Conservation (phyloP, 2,888 invertebrate genomes). For the Seira musarum region DNA sequence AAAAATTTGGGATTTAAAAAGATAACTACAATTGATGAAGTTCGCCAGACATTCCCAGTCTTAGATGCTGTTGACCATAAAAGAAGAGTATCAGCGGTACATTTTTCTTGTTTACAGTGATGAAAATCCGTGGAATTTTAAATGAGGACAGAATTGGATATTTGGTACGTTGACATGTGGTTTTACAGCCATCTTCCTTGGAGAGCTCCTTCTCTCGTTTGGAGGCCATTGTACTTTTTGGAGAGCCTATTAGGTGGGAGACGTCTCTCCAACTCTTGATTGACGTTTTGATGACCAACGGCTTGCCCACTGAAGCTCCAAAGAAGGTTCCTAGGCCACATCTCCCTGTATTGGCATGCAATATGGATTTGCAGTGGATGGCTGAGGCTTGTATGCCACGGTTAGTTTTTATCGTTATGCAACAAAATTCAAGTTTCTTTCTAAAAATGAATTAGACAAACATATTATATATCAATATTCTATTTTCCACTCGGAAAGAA, state of each 20-base stretch:
- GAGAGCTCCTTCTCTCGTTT: slow-evolving; percentile 75
- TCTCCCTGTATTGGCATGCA: slow-evolving; percentile 79
- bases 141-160: slow-evolving; percentile 38
- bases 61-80: slow-evolving; percentile 77
- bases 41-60: slow-evolving; percentile 76
- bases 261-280: slow-evolving; percentile 77
- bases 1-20: slow-evolving; percentile 77
- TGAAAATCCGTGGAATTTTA: slow-evolving; percentile 25
- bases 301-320: slow-evolving; percentile 74
- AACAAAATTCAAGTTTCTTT: too few relatives aligned
- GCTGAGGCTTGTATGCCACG: slow-evolving; percentile 79
- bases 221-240: slow-evolving; percentile 78
- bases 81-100: slow-evolving; percentile 72
- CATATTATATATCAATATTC: not conserved
- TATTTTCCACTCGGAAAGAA: slow-evolving; percentile 76
- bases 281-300: slow-evolving; percentile 78
- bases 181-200: slow-evolving; percentile 73
- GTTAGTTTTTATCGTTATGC: slow-evolving; percentile 72
- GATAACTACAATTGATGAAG: slow-evolving; percentile 76
- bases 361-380: slow-evolving; percentile 78
- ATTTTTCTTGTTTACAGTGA: slow-evolving; percentile 40
- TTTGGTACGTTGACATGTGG: slow-evolving; percentile 45
- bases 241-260: slow-evolving; percentile 80
- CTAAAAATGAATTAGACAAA: too few relatives aligned
- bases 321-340: slow-evolving; percentile 76